Percentiles rank a stretch among this genome's conserved stretches.
These are phyloP conservation scores for Ambastaia sidthimunki DNA, from an alignment of 2,797 vertebrate genomes.

Conservation along the genomic window DNA sequence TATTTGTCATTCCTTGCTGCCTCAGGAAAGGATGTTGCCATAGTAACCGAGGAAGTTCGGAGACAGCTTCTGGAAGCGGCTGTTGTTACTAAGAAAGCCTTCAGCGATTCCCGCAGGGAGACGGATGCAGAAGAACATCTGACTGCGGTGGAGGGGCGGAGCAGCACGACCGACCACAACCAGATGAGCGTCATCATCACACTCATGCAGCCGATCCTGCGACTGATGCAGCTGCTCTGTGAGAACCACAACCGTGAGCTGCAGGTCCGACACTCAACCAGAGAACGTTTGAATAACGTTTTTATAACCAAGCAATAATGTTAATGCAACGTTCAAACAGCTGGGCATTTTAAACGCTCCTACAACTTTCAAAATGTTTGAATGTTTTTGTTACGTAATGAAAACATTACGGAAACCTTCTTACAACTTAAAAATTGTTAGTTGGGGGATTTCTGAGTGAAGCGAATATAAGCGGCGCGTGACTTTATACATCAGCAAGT, in stretches of 20 bases:
- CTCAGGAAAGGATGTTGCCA: constrained; percentile 85
- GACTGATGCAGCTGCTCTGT: constrained; percentile 96
- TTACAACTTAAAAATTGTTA: no score
- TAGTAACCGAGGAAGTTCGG: constrained; percentile 90
- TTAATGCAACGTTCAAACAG: no score
- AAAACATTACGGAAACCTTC: no score
- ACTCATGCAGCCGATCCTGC: constrained; percentile 97
- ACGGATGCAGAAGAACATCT: constrained; percentile 92
- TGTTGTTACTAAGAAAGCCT: constrained; percentile 89
- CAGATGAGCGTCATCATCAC: constrained; percentile 97
- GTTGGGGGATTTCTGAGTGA: no score
- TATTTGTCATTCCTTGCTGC: neutral
- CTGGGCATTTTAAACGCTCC: no score
- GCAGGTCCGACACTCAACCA: constrained; percentile 80
- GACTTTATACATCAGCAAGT: no score
- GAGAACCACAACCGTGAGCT: constrained; percentile 98
- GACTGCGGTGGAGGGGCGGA: constrained; percentile 75
- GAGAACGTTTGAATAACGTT: no score
- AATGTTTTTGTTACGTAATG: no score
- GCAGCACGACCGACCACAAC: constrained; percentile 82
- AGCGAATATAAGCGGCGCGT: no score
- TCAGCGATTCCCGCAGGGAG: constrained; percentile 86
- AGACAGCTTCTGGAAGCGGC: constrained; percentile 95
- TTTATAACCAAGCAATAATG: no score
- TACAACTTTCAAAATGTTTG: no score